Evolutionary conservation across 1,140 invertebrate species (phyloP), one percentile per base, ranked within the genome.

Genomic region (Scaptomyza montana): DNA sequence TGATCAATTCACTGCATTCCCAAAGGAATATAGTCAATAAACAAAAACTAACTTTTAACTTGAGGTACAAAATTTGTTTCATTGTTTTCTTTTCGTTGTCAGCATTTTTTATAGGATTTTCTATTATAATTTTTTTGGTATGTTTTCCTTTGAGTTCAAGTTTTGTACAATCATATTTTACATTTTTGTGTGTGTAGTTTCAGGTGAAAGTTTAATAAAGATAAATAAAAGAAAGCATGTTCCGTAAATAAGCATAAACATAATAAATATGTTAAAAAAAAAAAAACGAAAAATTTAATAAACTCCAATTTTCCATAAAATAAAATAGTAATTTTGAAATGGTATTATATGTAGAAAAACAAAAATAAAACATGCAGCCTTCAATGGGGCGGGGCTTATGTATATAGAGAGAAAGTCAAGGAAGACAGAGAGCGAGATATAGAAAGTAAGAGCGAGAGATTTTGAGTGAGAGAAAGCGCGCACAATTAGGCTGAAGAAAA

Each of bases 161-260:
- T 85, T 77, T 78, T 67, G 64, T 76, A 77, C 70, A 70, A 77
- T 74, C 47, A 74, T 85, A 84, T 87, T 89, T 87, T 89, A 89
- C 85, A 89, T 89, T 89, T 89, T 89, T 89, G 84, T 89, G 85
- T 89, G 84, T 89, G 84, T 89, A 81, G 86, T 80, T 87, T 19
- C 36, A 46, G 66, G 60, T 46, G 47, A 71, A 62, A 62, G 43
- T 54, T 36, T 49, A 57, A 75, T 16, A 36, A 70, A 80, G 47
- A 53, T 66, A 77, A 56, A 45, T 54, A 71, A 57, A 70, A 54
- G 61, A 5, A 66, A 56, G 43, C 54, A 60, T 41, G 25, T 59
- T 39, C 5, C n/a, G 30, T 12, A 56, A 66, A 33, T 36, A 53
- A 59, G 47, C 12, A 53, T 5, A 47, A 66, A 59, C 21, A 53